These are phyloP conservation scores for Agrotis puta DNA, from an alignment of 2,888 invertebrate species.

Conservation along the genomic window DNA sequence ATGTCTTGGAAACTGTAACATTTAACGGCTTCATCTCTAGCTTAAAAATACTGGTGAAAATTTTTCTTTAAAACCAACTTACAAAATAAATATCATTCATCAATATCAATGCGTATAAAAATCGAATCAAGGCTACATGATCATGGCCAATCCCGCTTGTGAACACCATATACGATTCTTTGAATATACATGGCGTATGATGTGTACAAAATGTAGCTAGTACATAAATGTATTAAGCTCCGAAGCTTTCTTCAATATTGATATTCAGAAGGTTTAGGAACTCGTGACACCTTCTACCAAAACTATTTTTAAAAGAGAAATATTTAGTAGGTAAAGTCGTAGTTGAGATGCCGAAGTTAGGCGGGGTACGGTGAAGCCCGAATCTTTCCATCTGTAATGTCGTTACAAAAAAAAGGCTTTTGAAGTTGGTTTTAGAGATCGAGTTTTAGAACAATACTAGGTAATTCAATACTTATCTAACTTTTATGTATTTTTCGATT, in stretches of 20 bases:
- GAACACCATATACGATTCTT: neutral
- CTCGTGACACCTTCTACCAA: conserved; percentile 13
- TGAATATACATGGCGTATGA: too few relatives aligned
- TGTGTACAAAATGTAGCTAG: neutral
- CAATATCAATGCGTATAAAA: neutral
- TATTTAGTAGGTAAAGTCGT: conserved; percentile 44
- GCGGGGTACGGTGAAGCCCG: neutral
- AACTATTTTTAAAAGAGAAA: conserved; percentile 54
- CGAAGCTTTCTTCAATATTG: neutral
- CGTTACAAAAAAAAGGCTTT: conserved; percentile 34
- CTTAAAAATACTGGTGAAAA: too few relatives aligned
- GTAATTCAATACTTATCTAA: conserved; percentile 19
- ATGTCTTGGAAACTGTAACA: too few relatives aligned
- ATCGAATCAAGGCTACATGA: neutral
- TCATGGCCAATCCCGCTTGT: neutral
- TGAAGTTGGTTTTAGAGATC: conserved; percentile 11
- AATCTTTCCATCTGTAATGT: conserved; percentile 29
- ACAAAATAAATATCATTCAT: too few relatives aligned
- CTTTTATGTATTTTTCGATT: conserved; percentile 4
- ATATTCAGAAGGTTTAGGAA: conserved; percentile 20
- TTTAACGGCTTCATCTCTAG: too few relatives aligned
- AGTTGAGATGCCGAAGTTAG: conserved; percentile 44
- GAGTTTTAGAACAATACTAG: conserved; percentile 25
- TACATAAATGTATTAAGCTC: neutral
- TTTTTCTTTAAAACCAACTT: too few relatives aligned